phyloP scores from a whole-genome alignment of 2,888 invertebrate genomes.

The Odontocolon sp. region DNA sequence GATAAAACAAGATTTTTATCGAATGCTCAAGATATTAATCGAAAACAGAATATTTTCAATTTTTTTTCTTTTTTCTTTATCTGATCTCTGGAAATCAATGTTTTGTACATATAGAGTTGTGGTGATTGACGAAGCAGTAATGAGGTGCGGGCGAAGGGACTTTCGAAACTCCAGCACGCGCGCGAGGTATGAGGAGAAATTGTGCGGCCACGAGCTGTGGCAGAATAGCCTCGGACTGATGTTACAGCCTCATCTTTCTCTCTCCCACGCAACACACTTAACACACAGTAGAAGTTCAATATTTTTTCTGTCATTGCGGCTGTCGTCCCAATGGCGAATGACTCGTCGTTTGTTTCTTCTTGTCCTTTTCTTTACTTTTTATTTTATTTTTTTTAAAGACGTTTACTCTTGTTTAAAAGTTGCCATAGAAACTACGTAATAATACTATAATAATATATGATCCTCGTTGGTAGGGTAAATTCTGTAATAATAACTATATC shows the following conservation, averaged over 20 bases:
- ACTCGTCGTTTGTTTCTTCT: slow-evolving; percentile 12
- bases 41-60: no score
- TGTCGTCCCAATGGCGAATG: slow-evolving; percentile 5
- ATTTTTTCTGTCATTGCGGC: slow-evolving; percentile 3
- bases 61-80: no score
- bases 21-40: no score
- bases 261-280: slow-evolving; percentile 40
- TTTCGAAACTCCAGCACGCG: slow-evolving; percentile 45
- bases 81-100: no score
- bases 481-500: slow-evolving; percentile 18
- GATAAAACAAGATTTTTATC: no score
- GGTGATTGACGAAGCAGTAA: background rate
- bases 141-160: slow-evolving; percentile 26
- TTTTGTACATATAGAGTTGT: background rate
- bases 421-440: no score
- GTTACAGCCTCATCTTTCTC: slow-evolving; percentile 28
- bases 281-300: background rate
- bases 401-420: no score
- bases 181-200: slow-evolving; percentile 37
- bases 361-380: background rate
- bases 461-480: no score
- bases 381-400: slow-evolving; percentile 3
- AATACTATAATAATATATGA: no score
- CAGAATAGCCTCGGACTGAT: slow-evolving; percentile 44
- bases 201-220: slow-evolving; percentile 18